Evolutionary conservation across 2,797 vertebrate species (phyloP).

Genomic region (Betta splendens): DNA sequence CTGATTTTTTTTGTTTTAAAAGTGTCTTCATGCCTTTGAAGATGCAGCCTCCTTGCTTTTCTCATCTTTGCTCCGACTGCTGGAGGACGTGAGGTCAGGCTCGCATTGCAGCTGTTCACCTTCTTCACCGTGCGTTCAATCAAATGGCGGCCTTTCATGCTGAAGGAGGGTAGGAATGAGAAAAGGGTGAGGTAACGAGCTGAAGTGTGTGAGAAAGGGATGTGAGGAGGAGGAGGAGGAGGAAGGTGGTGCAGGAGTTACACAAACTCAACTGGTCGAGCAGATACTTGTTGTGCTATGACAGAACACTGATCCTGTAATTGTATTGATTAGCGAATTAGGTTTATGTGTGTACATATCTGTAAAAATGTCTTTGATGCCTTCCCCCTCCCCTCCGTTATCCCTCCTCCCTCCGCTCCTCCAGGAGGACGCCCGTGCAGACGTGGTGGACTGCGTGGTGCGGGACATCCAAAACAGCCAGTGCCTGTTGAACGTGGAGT

Average conservation of each 20-base stretch:
- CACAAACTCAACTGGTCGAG: slow-evolving; percentile 22
- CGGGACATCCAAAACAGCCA: slow-evolving; percentile 96
- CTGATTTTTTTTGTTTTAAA: slow-evolving; percentile 44
- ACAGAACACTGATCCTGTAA: slow-evolving; percentile 13
- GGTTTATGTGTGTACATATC: slow-evolving; percentile 5
- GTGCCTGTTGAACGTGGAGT: slow-evolving; percentile 96
- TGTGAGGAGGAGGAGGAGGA: slow-evolving; percentile 3
- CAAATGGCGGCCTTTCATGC: slow-evolving; percentile 56
- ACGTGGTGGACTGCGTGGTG: slow-evolving; percentile 93
- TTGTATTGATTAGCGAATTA: slow-evolving; percentile 3
- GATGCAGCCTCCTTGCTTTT: slow-evolving; percentile 34
- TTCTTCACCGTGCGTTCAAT: slow-evolving; percentile 50
- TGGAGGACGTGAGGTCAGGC: slow-evolving; percentile 42
- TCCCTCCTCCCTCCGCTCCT: not conserved
- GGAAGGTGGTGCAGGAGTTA: slow-evolving; percentile 2
- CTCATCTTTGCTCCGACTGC: slow-evolving; percentile 12
- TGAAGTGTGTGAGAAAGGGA: slow-evolving; percentile 15
- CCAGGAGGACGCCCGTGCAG: slow-evolving; percentile 92
- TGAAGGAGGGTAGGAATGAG: slow-evolving; percentile 34
- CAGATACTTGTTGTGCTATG: slow-evolving; percentile 28
- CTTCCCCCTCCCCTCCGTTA: not conserved
- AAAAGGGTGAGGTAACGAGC: slow-evolving; percentile 16
- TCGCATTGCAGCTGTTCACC: slow-evolving; percentile 36
- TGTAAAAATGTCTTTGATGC: not conserved
- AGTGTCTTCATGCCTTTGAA: slow-evolving; percentile 52